Conservation (phyloP, 2,113 vertebrate genomes). For the Pedetes capensis region DNA sequence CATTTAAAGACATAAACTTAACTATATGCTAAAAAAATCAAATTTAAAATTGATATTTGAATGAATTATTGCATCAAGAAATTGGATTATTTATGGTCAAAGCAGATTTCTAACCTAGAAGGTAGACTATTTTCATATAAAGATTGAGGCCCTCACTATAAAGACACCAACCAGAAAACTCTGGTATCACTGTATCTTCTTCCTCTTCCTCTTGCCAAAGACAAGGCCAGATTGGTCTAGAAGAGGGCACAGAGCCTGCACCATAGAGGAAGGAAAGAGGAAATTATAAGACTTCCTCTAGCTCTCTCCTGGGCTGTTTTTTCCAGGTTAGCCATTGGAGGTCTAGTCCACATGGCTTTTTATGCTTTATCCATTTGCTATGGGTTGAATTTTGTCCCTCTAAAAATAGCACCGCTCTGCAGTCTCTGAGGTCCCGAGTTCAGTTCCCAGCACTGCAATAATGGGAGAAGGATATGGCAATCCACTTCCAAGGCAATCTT, state of each 20-base stretch:
- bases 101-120: not conserved
- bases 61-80: not conserved
- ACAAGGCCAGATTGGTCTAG: not conserved
- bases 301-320: no score
- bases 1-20: constrained; percentile 18
- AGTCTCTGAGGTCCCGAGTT: no score
- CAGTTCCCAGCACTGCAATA: no score
- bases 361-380: not conserved
- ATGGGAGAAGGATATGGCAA: no score
- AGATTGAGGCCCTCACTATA: not conserved
- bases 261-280: not conserved
- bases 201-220: not conserved
- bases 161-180: not conserved
- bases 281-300: not conserved
- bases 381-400: not conserved
- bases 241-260: not conserved
- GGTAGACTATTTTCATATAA: not conserved
- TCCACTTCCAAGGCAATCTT: no score
- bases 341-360: not conserved
- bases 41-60: not conserved
- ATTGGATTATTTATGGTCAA: not conserved
- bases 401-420: no score
- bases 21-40: constrained; percentile 26
- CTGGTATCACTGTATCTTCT: fast-evolving
- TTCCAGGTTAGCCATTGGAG: not conserved